Evolutionary conservation across 2,797 vertebrate genomes (phyloP).

Genomic region (Otolemur crassicaudatus): DNA sequence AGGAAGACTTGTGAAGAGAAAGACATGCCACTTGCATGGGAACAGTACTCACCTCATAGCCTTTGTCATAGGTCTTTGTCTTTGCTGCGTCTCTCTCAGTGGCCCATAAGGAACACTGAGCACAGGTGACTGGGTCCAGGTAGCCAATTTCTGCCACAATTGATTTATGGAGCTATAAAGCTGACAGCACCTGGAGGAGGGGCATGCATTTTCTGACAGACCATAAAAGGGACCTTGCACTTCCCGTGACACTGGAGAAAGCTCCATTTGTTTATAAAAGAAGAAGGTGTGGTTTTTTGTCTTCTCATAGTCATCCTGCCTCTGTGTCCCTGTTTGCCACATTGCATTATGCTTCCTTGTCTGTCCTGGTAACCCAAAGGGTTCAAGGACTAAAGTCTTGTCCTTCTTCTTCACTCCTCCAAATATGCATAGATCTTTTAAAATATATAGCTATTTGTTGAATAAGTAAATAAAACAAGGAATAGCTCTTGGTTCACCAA

Average conservation of each 20-base stretch:
- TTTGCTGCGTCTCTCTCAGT: background rate
- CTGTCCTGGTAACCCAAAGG: background rate
- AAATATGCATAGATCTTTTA: background rate
- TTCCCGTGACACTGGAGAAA: background rate
- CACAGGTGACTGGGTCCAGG: slow-evolving; percentile 48
- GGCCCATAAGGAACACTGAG: background rate
- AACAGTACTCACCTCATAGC: slow-evolving; percentile 61
- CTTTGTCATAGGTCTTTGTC: background rate
- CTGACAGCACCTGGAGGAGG: background rate
- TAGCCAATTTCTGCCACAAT: background rate
- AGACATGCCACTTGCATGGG: background rate
- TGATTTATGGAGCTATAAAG: slow-evolving; percentile 69
- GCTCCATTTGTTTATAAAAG: slow-evolving; percentile 43
- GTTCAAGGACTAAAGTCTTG: background rate
- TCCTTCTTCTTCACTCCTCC: background rate
- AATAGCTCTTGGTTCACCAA: background rate
- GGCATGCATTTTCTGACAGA: background rate
- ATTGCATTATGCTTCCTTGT: background rate
- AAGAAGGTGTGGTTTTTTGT: background rate
- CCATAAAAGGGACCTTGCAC: slow-evolving; percentile 31
- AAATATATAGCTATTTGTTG: background rate
- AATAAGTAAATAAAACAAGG: background rate
- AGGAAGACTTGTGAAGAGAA: background rate
- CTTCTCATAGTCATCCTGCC: background rate
- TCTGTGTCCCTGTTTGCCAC: background rate